Evolutionary conservation across 2,888 invertebrate species (phyloP), one percentile per base, ranked within the genome.

Genomic region (Hedya salicella): DNA sequence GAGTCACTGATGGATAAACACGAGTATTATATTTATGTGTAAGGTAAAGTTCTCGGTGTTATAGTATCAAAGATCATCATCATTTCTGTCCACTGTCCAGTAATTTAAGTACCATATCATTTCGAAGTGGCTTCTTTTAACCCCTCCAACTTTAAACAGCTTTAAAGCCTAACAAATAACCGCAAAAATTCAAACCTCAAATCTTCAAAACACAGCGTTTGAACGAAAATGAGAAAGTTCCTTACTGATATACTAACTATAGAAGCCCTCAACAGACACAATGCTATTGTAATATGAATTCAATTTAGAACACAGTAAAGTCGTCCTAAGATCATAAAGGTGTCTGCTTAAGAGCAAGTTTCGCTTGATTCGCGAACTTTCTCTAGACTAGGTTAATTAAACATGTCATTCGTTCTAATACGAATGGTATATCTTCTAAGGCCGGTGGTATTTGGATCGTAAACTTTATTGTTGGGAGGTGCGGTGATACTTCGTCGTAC

Each of bases 311-410:
- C 13, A 25, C 30, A 14, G 30, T 66, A 67, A 36, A 49, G 21
- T 13, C 49, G 21, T 16, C 42, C 17, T 14, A n/a, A 32, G 57
- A 52, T 39, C 36, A 62, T 59, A 53, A 60, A 66, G 49, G 53
- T n/a, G n/a, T 50, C 14, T 50, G 36, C n/a, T 49, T 39, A 21
- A 56, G 54, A 21, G 54, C 17, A 25, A 48, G 19, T n/a, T n/a
- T 67, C 53, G 62, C 65, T 49, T 68, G 42, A 54, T 62, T 67
- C 62, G 67, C 65, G 42, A 50, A 67, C 71, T 71, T 71, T 71
- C 71, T 67, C 71, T 62, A 60, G 65, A 53, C 57, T 67, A 21
- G 67, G 69, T 65, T 70, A 70, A 68, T 71, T 57, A 63, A 67
- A 69, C 65, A 57, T 60, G 63, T 67, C 48, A 64, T 44, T 53